Evolutionary conservation across 1,140 invertebrate species (phyloP), one percentile per base, ranked within the genome.

Genomic region (Lucilia sericata): DNA sequence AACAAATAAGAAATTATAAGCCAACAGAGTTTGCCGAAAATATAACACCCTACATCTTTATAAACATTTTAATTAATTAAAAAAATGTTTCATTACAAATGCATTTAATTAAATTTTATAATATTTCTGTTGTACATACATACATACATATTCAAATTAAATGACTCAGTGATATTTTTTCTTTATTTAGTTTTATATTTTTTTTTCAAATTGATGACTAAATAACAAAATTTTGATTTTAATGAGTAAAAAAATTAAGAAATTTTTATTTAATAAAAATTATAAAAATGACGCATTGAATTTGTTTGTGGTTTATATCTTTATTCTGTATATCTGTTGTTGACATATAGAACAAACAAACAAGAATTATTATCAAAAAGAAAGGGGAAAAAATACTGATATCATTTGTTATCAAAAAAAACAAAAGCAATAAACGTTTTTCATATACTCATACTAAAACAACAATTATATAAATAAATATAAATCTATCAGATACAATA

Each of bases 321-420:
- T 0, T 36, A 13, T 30, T 30, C 25, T 21, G 76, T 25, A 19
- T 51, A 13, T 36, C 0, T 49, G 8, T 51, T n/a, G 36, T 21
- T 49, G n/a, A 80, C 76, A 80, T 34, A 19, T n/a, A 78, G 19
- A 25, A 21, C 9, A 49, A 49, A 25, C n/a, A 42, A 78, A 49
- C 19, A 49, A 80, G 42, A 42, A 13, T 78, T 78, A 10, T 47
- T 17, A 76, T 76, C 34, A 76, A 76, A 76, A 76, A 30, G 25
- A 3, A 30, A 30, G 3, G 25, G 25, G 19, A 8, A 70, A 17
- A 21, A 70, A 30, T 30, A 70, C n/a, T 70, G 65, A 70, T 70
- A 70, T 70, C 65, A 70, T 70, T 19, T 70, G 65, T 70, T 70
- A 70, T 70, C 65, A 70, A 70, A 70, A 70, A 30, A 30, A 30